phyloP scores from a whole-genome alignment of 2,797 vertebrate genomes.

The Tenualosa ilisha region DNA sequence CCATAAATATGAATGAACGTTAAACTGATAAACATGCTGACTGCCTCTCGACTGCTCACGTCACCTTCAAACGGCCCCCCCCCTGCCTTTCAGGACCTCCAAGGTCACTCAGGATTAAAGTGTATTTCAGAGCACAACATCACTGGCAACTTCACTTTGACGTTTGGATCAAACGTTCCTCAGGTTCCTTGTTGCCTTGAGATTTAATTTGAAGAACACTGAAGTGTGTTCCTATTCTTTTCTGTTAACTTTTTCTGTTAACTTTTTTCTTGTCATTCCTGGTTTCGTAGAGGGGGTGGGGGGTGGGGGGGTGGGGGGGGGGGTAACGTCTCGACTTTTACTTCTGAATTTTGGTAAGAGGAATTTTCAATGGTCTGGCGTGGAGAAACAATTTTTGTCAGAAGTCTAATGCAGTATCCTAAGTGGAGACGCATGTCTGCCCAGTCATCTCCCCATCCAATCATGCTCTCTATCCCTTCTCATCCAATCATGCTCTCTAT shows the following conservation, averaged over 20 bases:
- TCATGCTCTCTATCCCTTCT: no score
- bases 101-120: not conserved
- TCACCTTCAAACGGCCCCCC: not conserved
- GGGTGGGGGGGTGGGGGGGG: no score
- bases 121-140: not conserved
- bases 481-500: not conserved
- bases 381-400: not conserved
- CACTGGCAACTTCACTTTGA: not conserved
- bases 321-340: no score
- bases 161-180: not conserved
- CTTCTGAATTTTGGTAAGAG: not conserved
- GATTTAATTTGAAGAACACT: not conserved
- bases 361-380: not conserved
- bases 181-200: not conserved
- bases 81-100: not conserved
- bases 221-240: not conserved
- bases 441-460: not conserved
- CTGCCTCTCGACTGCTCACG: not conserved
- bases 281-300: no score
- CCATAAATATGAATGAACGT: not conserved
- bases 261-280: no score
- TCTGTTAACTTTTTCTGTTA: no score
- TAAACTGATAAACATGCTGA: conserved; percentile 9
- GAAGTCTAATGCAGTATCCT: not conserved
- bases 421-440: not conserved